Evolutionary conservation across 2,888 invertebrate genomes (phyloP).

Genomic region (Stenodera caucasica): DNA sequence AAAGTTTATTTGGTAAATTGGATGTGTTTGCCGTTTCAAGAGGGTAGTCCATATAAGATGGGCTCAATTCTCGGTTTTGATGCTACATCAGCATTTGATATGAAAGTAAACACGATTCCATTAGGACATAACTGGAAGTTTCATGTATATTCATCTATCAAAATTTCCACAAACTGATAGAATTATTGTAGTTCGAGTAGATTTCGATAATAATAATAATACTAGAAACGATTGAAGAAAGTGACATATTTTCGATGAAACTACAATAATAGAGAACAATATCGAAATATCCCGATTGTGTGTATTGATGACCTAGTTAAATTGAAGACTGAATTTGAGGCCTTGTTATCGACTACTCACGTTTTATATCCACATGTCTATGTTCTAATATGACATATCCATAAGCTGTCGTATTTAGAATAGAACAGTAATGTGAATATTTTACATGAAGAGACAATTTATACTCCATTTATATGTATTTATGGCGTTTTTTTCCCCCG

Average conservation of each 20-base stretch:
- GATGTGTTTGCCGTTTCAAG: conserved; percentile 36
- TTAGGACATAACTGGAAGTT: conserved; percentile 42
- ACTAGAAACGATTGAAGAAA: too few relatives aligned
- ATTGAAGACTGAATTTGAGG: conserved; percentile 16
- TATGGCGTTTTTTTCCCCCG: conserved; percentile 42
- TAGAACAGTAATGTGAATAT: conserved; percentile 28
- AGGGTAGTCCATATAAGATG: conserved; percentile 31
- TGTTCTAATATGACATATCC: conserved; percentile 30
- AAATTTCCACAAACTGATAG: too few relatives aligned
- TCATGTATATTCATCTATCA: conserved; percentile 14
- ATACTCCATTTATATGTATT: conserved; percentile 45
- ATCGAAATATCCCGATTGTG: conserved; percentile 25
- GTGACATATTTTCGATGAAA: too few relatives aligned
- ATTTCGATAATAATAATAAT: conserved; percentile 2
- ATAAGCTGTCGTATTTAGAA: conserved; percentile 32
- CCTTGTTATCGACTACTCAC: conserved; percentile 27
- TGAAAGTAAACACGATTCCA: conserved; percentile 49
- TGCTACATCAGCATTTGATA: conserved; percentile 45
- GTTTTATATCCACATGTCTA: conserved; percentile 32
- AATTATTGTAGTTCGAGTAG: too few relatives aligned
- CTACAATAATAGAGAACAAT: not conserved
- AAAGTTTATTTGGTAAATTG: conserved; percentile 38
- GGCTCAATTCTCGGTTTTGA: conserved; percentile 33
- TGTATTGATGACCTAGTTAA: conserved; percentile 26
- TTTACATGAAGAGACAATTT: conserved; percentile 36